Conservation (phyloP, 1,140 invertebrate species). For the Gryon sp. region DNA sequence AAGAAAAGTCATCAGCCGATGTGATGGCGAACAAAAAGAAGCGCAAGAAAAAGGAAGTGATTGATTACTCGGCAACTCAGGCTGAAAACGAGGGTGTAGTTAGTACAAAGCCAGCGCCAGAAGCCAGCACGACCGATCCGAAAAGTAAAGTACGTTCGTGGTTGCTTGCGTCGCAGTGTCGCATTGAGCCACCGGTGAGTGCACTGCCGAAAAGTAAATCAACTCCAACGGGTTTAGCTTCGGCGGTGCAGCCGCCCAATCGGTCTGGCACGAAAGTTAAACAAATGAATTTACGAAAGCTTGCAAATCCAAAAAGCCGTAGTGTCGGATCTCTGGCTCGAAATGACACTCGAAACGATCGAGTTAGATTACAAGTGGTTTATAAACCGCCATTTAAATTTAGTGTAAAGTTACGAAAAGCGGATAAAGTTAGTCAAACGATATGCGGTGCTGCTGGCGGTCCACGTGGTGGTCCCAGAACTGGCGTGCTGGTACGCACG, state of each 20-base stretch:
- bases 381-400: conserved; percentile 93
- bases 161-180: conserved; percentile 86
- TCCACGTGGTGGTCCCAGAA: conserved; percentile 67
- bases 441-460: conserved; percentile 43
- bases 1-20: conserved; percentile 62
- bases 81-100: conserved; percentile 77
- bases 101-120: conserved; percentile 59
- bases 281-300: conserved; percentile 65
- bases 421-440: conserved; percentile 79
- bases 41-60: conserved; percentile 85
- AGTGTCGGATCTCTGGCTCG: conserved; percentile 64
- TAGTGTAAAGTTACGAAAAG: conserved; percentile 87
- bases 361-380: conserved; percentile 88
- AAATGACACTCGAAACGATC: conserved; percentile 80
- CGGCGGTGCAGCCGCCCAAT: conserved; percentile 47
- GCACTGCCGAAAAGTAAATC: conserved; percentile 85
- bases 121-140: conserved; percentile 81
- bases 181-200: conserved; percentile 65
- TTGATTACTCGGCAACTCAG: conserved; percentile 87
- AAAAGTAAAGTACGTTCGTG: conserved; percentile 91
- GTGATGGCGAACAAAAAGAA: conserved; percentile 75
- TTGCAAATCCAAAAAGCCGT: conserved; percentile 67
- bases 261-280: conserved; percentile 42
- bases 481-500: conserved; percentile 79
- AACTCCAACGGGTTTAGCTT: conserved; percentile 83